Evolutionary conservation across 2,797 vertebrate species (phyloP), one percentile per base, ranked within the genome.

Genomic region (Lutjanus argentimaculatus): DNA sequence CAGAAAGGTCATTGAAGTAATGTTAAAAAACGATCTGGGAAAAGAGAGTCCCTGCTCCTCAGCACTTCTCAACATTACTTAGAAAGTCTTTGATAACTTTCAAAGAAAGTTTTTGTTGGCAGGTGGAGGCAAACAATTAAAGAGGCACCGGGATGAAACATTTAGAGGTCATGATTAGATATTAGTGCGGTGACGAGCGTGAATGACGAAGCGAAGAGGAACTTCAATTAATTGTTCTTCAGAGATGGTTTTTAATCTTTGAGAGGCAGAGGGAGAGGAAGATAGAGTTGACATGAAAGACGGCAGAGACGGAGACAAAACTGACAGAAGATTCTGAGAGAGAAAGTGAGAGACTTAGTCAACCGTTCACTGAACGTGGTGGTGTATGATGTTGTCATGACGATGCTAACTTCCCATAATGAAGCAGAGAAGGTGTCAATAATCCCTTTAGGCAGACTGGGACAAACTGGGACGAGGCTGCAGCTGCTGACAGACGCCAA

Each of bases 1-100:
- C 67, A 85, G 45, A 80, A 88, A 90, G 79, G 86, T 84, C 81
- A 80, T 7, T 42, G 66, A 83, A 67, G 79, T 48, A 36, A 80
- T 48, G 57, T 68, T 36, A 68, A 77, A 75, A 80, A 74, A 70
- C 13, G 14, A 67, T 59, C 10, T 12, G 40, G 8, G 48, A 4
- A 46, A 42, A 62, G 48, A 69, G 4, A 19, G 14, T 7, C 48
- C 10, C 48, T 9, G 71, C 30, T 69, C 55, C 67, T 59, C 55
- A 6, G 58, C 1, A 16, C 30, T 61, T 19, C 58, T 21, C 61
- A 42, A 11, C 67, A 2, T 52, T 3, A 49, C 72, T 67, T 49
- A 43, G 7, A 68, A 80, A 81, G 75, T 77, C 79, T 85, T 61
- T 86, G 52, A 75, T 76, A 71, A 85, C 75, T 76, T 80, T 71